phyloP scores from a whole-genome alignment of 2,888 invertebrate species.

The Cetonia aurata region DNA sequence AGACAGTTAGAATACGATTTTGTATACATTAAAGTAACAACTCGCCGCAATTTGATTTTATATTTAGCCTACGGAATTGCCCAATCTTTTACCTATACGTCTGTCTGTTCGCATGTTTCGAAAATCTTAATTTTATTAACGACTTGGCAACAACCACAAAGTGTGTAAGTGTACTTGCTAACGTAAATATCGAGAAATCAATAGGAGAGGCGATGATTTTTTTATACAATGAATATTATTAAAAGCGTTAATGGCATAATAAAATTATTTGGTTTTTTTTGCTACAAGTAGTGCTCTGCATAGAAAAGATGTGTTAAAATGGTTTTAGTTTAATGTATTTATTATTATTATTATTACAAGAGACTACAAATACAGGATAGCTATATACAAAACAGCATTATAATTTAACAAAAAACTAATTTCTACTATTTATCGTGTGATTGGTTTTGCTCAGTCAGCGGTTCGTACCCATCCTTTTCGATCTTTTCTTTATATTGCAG shows the following conservation, averaged over 20 bases:
- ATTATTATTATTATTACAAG: conserved; percentile 18
- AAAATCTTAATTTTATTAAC: conserved; percentile 14
- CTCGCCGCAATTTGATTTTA: conserved; percentile 2
- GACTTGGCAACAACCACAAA: conserved; percentile 8
- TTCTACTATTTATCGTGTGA: conserved; percentile 27
- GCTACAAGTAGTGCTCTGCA: background rate
- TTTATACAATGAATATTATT: background rate
- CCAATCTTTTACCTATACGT: background rate
- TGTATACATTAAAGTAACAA: too few relatives aligned
- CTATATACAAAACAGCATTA: conserved; percentile 37
- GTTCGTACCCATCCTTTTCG: conserved; percentile 88
- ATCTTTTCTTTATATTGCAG: conserved; percentile 90
- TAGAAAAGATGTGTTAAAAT: conserved; percentile 7
- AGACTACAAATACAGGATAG: conserved; percentile 40
- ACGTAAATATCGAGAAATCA: conserved; percentile 16
- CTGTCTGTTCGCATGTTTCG: background rate
- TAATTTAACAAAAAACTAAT: conserved; percentile 40
- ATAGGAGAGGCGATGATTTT: background rate
- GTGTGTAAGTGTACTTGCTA: conserved; percentile 1
- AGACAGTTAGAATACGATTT: too few relatives aligned
- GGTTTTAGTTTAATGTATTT: conserved; percentile 23
- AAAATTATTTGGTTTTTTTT: background rate
- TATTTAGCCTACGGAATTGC: conserved; percentile 4
- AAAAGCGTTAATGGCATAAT: background rate
- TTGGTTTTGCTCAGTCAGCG: conserved; percentile 70